Evolutionary conservation across 1,140 invertebrate species (phyloP).

Genomic region (Polypedilum vanderplanki): DNA sequence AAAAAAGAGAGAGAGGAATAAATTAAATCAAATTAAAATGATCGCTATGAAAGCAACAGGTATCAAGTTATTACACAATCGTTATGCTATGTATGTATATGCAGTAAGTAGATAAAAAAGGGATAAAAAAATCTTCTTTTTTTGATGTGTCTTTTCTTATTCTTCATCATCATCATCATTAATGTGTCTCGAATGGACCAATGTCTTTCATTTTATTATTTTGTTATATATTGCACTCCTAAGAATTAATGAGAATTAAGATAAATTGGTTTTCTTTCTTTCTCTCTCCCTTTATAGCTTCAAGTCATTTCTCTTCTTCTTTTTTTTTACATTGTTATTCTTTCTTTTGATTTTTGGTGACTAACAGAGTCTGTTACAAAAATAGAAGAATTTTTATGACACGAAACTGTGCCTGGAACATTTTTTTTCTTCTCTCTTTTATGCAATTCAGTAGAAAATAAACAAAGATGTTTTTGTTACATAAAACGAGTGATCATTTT

Average conservation of each 20-base stretch:
- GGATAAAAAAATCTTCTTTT: neutral
- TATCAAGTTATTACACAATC: slow-evolving; percentile 13
- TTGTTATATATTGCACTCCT: slow-evolving; percentile 4
- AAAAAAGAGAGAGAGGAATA: neutral
- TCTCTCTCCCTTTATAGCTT: neutral
- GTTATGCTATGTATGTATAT: neutral
- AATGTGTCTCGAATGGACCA: slow-evolving; percentile 10
- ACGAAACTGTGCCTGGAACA: slow-evolving; percentile 1
- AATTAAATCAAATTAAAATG: slow-evolving; percentile 20
- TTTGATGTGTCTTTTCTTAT: slow-evolving; percentile 12
- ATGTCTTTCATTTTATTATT: slow-evolving; percentile 19
- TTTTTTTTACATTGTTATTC: neutral
- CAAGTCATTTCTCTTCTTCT: slow-evolving; percentile 1
- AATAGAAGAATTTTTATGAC: slow-evolving; percentile 12
- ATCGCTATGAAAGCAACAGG: neutral
- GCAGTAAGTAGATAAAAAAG: neutral
- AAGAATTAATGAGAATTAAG: slow-evolving; percentile 14
- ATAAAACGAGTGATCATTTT: neutral
- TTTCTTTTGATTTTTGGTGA: neutral
- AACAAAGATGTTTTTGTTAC: slow-evolving; percentile 3
- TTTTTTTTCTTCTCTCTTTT: too few species aligned
- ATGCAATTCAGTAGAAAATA: slow-evolving; percentile 19
- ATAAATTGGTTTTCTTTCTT: neutral
- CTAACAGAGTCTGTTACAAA: neutral
- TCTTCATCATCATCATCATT: slow-evolving; percentile 10